Conservation (phyloP, 2,888 invertebrate species). For the Pseudeuparius sepicola region DNA sequence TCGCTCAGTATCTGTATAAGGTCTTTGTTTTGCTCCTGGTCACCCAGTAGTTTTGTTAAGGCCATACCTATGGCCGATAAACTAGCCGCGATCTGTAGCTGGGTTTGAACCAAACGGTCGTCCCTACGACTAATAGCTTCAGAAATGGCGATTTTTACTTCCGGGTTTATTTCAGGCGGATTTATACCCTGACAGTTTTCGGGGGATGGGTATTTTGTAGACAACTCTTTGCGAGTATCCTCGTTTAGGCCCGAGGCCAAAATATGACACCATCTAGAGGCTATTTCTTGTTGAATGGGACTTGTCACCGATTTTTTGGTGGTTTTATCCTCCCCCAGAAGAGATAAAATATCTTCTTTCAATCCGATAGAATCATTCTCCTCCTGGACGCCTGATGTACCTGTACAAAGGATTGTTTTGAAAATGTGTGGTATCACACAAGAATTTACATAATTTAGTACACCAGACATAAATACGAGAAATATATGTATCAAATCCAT, state of each 20-base stretch:
- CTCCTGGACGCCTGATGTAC: too few species aligned
- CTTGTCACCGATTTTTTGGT: slow-evolving; percentile 1
- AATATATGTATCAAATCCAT: too few species aligned
- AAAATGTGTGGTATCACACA: too few species aligned
- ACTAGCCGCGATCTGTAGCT: slow-evolving; percentile 7
- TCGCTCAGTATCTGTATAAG: slow-evolving; percentile 5
- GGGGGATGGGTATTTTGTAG: slow-evolving; percentile 8
- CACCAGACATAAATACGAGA: too few species aligned
- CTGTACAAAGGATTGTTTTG: too few species aligned
- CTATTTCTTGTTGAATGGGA: background rate
- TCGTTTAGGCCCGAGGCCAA: slow-evolving; percentile 4
- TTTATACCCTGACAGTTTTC: slow-evolving; percentile 8
- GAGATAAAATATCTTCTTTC: too few species aligned
- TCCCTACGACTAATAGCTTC: slow-evolving; percentile 5
- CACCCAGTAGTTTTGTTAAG: slow-evolving; percentile 4
- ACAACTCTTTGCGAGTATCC: background rate
- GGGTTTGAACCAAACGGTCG: background rate
- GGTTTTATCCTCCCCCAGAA: too few species aligned
- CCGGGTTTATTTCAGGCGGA: slow-evolving; percentile 11
- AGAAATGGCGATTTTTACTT: slow-evolving; percentile 8
- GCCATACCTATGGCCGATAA: slow-evolving; percentile 9
- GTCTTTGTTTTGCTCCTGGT: slow-evolving; percentile 1
- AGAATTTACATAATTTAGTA: too few species aligned
- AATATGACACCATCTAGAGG: slow-evolving; percentile 5
- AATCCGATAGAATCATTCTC: too few species aligned